These are phyloP conservation scores for Gambusia yucatana DNA, from an alignment of 2,797 vertebrate genomes.

Conservation along the genomic window DNA sequence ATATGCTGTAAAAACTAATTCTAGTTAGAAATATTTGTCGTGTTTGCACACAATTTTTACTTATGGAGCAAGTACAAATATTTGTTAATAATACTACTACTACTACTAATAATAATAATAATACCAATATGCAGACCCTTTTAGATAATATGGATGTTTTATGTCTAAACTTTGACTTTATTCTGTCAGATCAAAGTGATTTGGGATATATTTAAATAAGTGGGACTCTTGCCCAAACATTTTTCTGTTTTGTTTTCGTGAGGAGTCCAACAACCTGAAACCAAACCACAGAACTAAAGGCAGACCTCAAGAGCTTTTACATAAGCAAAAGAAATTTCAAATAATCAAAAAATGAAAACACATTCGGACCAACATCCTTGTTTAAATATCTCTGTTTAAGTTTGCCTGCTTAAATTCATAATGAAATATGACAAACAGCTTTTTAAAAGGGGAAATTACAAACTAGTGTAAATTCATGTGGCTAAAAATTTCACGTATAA, in stretches of 20 bases:
- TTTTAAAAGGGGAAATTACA: constrained; percentile 6
- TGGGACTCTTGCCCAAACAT: background rate
- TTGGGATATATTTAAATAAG: background rate
- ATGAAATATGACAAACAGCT: background rate
- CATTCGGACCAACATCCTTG: background rate
- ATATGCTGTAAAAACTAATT: background rate
- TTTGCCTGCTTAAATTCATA: background rate
- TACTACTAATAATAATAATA: background rate
- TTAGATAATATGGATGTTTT: background rate
- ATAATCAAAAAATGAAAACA: constrained; percentile 18
- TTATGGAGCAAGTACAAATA: background rate
- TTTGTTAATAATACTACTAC: background rate
- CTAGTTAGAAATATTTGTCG: background rate
- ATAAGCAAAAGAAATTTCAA: background rate
- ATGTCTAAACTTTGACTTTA: background rate
- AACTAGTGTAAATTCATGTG: background rate
- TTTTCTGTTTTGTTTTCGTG: constrained; percentile 6
- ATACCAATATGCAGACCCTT: background rate
- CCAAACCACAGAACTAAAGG: constrained; percentile 21
- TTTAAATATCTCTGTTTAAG: background rate
- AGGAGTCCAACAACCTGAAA: constrained; percentile 9
- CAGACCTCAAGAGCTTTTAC: constrained; percentile 12
- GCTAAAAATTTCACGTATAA: constrained; percentile 19
- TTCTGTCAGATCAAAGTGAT: background rate
- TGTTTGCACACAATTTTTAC: background rate